A percentile compares a stretch with the other conserved stretches of the same genome.
Evolutionary conservation across 2,888 invertebrate species (phyloP).

Genomic region (Eupithecia tripunctaria): DNA sequence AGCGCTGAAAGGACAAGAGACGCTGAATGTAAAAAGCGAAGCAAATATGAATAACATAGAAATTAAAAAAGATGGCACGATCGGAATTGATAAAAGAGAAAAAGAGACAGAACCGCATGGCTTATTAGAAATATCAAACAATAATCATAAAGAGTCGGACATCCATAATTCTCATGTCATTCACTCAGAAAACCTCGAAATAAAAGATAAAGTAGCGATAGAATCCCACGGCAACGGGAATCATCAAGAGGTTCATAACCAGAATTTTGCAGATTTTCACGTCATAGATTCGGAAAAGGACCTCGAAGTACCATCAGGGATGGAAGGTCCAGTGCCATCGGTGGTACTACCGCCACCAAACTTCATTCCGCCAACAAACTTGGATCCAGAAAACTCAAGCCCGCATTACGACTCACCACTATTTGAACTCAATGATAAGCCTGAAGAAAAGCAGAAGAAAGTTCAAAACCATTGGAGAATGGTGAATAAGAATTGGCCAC

Average conservation of each 20-base stretch:
- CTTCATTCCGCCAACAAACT: conserved; percentile 47
- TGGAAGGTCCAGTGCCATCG: conserved; percentile 75
- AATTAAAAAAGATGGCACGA: not conserved
- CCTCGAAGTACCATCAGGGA: conserved; percentile 75
- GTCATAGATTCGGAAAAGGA: conserved; percentile 77
- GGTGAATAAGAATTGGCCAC: not conserved
- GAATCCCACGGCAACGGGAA: conserved; percentile 28
- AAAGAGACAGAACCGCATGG: not conserved
- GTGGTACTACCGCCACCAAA: conserved; percentile 69
- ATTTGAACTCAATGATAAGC: not conserved
- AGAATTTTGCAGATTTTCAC: conserved; percentile 66
- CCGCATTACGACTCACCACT: not conserved
- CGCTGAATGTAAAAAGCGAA: not conserved
- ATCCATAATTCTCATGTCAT: not conserved
- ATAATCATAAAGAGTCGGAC: not conserved
- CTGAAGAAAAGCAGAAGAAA: not conserved
- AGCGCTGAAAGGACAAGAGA: not conserved
- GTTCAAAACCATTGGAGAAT: not conserved
- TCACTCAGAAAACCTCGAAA: not conserved
- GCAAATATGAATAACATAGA: not conserved
- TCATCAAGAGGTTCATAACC: conserved; percentile 55
- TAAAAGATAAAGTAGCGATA: conserved; percentile 14
- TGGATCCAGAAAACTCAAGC: not conserved
- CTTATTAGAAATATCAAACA: not conserved
- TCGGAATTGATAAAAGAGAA: not conserved